These are phyloP conservation scores for Phrynocephalus guinanensis DNA, from an alignment of 2,797 vertebrate genomes.

Conservation along the genomic window DNA sequence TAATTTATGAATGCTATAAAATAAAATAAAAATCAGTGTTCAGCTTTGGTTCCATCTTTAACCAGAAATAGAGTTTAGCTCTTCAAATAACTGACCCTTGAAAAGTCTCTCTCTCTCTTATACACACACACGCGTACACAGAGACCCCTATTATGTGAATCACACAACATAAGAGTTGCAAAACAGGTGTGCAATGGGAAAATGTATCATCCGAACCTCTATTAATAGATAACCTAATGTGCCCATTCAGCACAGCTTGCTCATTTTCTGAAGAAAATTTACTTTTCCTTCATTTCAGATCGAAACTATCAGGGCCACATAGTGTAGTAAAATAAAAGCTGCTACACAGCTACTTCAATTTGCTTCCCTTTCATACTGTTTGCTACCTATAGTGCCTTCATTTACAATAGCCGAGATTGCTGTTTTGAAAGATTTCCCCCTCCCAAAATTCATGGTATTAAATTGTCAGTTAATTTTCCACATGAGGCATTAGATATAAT, in stretches of 20 bases:
- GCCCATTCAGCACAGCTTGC: not conserved
- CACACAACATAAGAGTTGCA: not conserved
- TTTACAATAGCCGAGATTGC: conserved; percentile 41
- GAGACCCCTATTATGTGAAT: not conserved
- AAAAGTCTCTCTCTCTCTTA: not conserved
- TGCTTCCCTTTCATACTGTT: conserved; percentile 55
- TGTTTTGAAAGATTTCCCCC: conserved; percentile 43
- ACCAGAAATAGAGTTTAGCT: not conserved
- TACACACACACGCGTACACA: not conserved
- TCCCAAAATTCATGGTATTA: conserved; percentile 33
- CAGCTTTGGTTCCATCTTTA: not conserved
- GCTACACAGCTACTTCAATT: conserved; percentile 37
- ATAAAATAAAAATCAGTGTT: not conserved
- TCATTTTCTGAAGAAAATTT: not conserved
- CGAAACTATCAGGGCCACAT: conserved; percentile 18
- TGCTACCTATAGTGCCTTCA: conserved; percentile 41
- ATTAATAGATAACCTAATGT: not conserved
- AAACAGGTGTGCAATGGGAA: not conserved
- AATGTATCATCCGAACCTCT: not conserved
- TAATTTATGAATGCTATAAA: not conserved
- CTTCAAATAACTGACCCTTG: not conserved
- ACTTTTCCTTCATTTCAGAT: not conserved
- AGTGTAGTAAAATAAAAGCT: not conserved
- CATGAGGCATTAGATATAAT: conserved; percentile 60
- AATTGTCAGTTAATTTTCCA: conserved; percentile 70